Base-by-base conservation (phyloP, 1,140 invertebrate genomes). In the Druon quercuslanigerum region DNA sequence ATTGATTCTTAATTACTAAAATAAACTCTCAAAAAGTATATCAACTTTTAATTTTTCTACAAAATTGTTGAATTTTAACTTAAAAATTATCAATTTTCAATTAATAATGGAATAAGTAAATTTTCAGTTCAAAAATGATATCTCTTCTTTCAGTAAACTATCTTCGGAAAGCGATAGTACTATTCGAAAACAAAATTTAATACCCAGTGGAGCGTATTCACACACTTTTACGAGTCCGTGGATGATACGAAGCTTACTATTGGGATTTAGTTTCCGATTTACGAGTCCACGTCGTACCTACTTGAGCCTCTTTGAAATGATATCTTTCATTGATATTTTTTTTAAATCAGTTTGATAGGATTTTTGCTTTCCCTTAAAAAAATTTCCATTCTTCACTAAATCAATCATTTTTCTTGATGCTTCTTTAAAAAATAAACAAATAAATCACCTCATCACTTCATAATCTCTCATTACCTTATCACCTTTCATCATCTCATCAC, bases 221-320 rank as follows among this genome's bases (percentile, higher is more conserved):
- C 25, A 33, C 25, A 33, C 25, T 66, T 66, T 12, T 66, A 5
- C 12, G 33, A 66, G 25, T 40, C 19, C 19, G 20, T 66, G 33
- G 60, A 46, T 66, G 25, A 71, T 20, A 33, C 19, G 51, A 33
- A 25, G 66, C 71, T 76, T 72, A 17, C 20, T 57, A 56, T 71
- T 71, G 19, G 74, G 19, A 75, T 51, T 70, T 13, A 20, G 20
- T 76, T 76, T 75, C 50, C 66, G 75, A 51, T 76, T 71, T 72
- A 76, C 50, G 60, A 52, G 50, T 25, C n/a, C 50, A 20, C 46
- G 50, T 25, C n/a, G 33, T 40, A 66, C n/a, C 7, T 5, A 46
- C 7, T 16, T 7, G 5, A 66, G 40, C 25, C 33, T 40, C 60
- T 66, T 66, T 12, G 16, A 40, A n/a, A n/a, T 9, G 33, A 40